Percentiles rank a stretch among this genome's conserved stretches.
phyloP scores from a whole-genome alignment of 2,797 vertebrate species.

The Melanotaenia trifasciata region DNA sequence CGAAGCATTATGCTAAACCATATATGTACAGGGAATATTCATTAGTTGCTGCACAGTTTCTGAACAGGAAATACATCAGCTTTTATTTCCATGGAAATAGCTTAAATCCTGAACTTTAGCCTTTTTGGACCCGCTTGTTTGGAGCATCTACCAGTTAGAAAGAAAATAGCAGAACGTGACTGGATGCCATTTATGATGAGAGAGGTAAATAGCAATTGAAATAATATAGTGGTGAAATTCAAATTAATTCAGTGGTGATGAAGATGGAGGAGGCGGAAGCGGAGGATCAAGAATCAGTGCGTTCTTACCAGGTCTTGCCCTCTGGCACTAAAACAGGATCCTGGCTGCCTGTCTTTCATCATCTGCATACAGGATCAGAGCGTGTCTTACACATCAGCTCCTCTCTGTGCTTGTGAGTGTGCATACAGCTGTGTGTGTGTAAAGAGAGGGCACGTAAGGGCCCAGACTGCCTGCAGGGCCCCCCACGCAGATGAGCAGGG shows the following conservation, averaged over 20 bases:
- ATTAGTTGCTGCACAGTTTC: conserved; percentile 6
- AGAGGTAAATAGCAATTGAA: conserved; percentile 26
- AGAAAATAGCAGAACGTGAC: conserved; percentile 21
- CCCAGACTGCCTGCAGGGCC: conserved; percentile 84
- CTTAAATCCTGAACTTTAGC: conserved; percentile 31
- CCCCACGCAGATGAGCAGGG: conserved; percentile 81
- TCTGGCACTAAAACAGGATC: conserved; percentile 78
- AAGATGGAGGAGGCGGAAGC: conserved; percentile 57
- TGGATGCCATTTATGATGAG: conserved; percentile 32
- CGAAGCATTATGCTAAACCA: conserved; percentile 21
- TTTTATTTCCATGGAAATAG: conserved; percentile 15
- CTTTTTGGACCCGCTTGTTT: conserved; percentile 20
- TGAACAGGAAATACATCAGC: conserved; percentile 6
- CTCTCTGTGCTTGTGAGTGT: conserved; percentile 54
- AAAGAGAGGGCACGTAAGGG: conserved; percentile 76
- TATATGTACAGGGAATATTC: conserved; percentile 27
- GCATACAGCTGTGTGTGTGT: conserved; percentile 48
- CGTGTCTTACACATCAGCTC: conserved; percentile 76
- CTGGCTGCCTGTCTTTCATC: conserved; percentile 80
- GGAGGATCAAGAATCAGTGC: conserved; percentile 70
- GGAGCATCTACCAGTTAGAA: conserved; percentile 21
- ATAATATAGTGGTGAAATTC: conserved; percentile 50
- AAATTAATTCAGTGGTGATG: conserved; percentile 62
- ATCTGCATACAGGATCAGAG: conserved; percentile 80
- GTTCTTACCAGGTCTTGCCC: conserved; percentile 75